Percentiles rank a stretch among this genome's conserved stretches.
Evolutionary conservation across 1,140 invertebrate genomes (phyloP).

Genomic region (Philopotamus ludificatus): DNA sequence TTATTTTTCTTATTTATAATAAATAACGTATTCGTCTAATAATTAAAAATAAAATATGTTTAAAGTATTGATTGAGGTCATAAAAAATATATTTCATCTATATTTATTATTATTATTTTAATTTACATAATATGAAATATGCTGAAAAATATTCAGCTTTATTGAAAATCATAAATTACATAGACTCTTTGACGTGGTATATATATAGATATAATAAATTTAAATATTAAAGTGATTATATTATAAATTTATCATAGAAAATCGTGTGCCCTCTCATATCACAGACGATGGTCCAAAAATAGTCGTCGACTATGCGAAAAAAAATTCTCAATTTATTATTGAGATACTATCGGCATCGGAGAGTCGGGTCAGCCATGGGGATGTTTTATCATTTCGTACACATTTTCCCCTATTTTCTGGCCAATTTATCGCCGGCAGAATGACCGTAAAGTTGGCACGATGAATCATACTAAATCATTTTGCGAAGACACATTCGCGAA

Average conservation of each 20-base stretch:
- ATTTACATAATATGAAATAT: too few species aligned
- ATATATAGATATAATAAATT: background rate
- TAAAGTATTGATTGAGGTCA: too few species aligned
- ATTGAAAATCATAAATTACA: too few species aligned
- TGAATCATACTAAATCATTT: constrained; percentile 33
- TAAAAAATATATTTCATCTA: too few species aligned
- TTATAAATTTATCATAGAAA: background rate
- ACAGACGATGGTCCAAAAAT: constrained; percentile 5
- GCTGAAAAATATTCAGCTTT: too few species aligned
- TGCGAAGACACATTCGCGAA: constrained; percentile 2
- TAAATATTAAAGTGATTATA: background rate
- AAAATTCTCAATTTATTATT: constrained; percentile 32
- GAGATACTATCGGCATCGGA: constrained; percentile 24
- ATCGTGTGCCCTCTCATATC: background rate
- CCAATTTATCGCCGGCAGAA: constrained; percentile 30
- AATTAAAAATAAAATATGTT: too few species aligned
- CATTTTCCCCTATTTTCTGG: constrained; percentile 20
- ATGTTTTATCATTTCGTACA: constrained; percentile 30
- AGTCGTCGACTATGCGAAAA: background rate
- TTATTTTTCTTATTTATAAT: too few species aligned
- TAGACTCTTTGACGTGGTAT: too few species aligned
- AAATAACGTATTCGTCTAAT: too few species aligned
- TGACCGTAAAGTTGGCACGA: constrained; percentile 33
- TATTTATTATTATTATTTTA: too few species aligned
- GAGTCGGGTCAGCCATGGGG: background rate